phyloP scores from a whole-genome alignment of 2,888 invertebrate genomes.

The Rhopalosiphum nymphaeae region DNA sequence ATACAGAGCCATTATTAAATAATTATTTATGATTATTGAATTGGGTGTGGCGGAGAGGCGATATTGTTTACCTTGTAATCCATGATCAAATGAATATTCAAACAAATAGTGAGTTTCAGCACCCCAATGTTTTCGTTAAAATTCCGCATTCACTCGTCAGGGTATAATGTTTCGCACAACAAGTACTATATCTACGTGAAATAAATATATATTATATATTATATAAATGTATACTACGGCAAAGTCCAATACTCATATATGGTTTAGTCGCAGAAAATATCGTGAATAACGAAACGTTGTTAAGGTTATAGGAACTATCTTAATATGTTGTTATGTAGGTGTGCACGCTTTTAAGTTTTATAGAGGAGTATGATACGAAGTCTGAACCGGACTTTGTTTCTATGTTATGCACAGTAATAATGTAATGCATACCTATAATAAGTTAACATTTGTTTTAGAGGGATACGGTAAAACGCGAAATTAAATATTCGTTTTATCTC shows the following conservation, averaged over 20 bases:
- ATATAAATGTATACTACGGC: background rate
- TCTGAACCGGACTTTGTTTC: slow-evolving; percentile 7
- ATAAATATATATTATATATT: background rate
- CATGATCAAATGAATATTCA: background rate
- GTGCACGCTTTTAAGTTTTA: background rate
- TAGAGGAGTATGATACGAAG: background rate
- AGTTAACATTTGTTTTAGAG: background rate
- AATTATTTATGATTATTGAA: background rate
- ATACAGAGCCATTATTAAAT: background rate
- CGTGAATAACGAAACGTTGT: background rate
- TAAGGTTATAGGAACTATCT: background rate
- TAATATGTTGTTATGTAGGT: background rate
- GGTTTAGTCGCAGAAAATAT: background rate
- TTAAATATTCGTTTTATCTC: slow-evolving; percentile 17
- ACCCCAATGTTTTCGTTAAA: background rate
- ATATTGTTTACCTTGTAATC: background rate
- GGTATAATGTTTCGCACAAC: background rate
- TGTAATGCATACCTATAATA: background rate
- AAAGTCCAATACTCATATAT: background rate
- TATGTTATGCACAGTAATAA: background rate
- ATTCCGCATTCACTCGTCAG: background rate
- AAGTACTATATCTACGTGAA: background rate
- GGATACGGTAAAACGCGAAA: background rate
- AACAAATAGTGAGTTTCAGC: background rate
- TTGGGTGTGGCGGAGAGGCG: background rate